Conservation (phyloP, 1,140 invertebrate species). For the Drusus annulatus region DNA sequence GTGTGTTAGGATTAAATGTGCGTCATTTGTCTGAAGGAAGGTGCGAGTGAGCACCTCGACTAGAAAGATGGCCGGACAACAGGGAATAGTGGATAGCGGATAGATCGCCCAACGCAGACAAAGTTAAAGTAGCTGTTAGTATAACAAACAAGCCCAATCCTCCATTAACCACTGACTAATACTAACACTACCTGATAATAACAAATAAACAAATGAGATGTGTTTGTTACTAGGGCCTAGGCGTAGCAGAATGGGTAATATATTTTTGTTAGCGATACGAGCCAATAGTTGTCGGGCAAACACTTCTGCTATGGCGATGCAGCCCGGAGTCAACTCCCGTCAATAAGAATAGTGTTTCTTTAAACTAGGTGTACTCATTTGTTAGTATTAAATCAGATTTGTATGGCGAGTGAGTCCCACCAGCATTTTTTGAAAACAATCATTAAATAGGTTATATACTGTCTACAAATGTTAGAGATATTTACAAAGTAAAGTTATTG, state of each 20-base stretch:
- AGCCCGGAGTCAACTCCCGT: not conserved
- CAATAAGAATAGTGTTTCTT: constrained; percentile 26
- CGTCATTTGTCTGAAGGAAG: constrained; percentile 47
- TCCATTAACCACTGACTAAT: not conserved
- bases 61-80: constrained; percentile 44
- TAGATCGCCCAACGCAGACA: constrained; percentile 14
- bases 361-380: constrained; percentile 37
- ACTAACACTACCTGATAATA: not conserved
- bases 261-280: constrained; percentile 40
- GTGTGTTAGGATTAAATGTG: constrained; percentile 43
- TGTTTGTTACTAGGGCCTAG: constrained; percentile 48
- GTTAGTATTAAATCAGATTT: constrained; percentile 37
- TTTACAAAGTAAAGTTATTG: constrained; percentile 52
- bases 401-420: constrained; percentile 14
- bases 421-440: constrained; percentile 51
- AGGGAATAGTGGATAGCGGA: constrained; percentile 43
- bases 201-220: constrained; percentile 25
- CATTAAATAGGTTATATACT: constrained; percentile 48
- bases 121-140: not conserved
- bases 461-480: constrained; percentile 56
- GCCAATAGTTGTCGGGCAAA: not conserved
- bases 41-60: constrained; percentile 10
- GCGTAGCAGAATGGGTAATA: constrained; percentile 9
- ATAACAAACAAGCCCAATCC: not conserved
- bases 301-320: not conserved